Evolutionary conservation across 2,113 vertebrate genomes (phyloP).

Genomic region (Ochotona curzoniae): DNA sequence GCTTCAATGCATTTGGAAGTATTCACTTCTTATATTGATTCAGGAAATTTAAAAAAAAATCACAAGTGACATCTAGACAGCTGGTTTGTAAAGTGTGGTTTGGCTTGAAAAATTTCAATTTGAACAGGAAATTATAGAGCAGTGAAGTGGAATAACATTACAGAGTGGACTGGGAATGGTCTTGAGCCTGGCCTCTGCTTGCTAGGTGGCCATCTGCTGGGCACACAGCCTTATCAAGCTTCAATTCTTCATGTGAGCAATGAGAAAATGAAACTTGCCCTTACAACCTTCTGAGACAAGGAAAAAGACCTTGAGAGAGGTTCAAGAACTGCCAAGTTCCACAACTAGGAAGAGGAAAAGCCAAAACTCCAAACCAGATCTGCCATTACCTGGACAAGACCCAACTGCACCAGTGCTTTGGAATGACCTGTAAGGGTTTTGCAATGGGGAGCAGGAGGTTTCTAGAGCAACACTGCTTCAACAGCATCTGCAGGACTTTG

Average conservation of each 20-base stretch:
- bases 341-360: not conserved
- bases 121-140: conserved; percentile 55
- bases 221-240: not conserved
- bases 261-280: conserved; percentile 7
- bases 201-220: not conserved
- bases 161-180: not conserved
- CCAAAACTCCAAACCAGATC: not conserved
- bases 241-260: conserved; percentile 43
- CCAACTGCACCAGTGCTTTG: not conserved
- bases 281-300: not conserved
- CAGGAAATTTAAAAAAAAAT: conserved; percentile 53
- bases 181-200: not conserved
- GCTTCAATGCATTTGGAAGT: conserved; percentile 30
- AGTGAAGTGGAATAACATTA: not conserved
- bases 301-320: not conserved
- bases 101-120: conserved; percentile 38
- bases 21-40: conserved; percentile 18
- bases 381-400: not conserved
- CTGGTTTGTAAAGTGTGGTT: conserved; percentile 48
- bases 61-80: conserved; percentile 51
- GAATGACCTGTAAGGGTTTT: not conserved
- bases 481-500: not conserved
- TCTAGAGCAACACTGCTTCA: not conserved
- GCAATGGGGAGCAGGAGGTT: too few relatives aligned
- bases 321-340: not conserved